Evolutionary conservation across 2,888 invertebrate genomes (phyloP).

Genomic region (Meloe dianella): DNA sequence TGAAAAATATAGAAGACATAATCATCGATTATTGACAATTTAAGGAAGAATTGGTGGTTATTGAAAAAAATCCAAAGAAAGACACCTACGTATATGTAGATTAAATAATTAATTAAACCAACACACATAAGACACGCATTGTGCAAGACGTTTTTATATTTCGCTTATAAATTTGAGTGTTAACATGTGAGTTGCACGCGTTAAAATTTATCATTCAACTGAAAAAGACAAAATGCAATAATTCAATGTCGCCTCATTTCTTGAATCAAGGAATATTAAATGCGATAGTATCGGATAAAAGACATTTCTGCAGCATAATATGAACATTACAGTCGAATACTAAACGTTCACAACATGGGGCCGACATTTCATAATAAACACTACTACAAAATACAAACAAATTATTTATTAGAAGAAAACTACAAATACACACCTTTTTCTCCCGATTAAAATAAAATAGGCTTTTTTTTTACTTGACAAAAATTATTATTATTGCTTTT

Average conservation of each 20-base stretch:
- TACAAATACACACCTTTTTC: constrained; percentile 2
- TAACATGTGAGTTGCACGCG: constrained; percentile 1
- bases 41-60: background rate
- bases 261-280: constrained; percentile 13
- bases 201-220: constrained; percentile 5
- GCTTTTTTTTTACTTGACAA: no score
- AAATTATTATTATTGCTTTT: no score
- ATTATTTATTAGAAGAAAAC: constrained; percentile 4
- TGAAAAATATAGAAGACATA: background rate
- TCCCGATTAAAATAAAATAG: no score
- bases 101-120: background rate
- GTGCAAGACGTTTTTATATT: background rate
- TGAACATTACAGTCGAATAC: constrained; percentile 28
- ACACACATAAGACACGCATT: background rate
- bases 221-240: constrained; percentile 9
- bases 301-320: constrained; percentile 30
- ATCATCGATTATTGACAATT: background rate
- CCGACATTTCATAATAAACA: constrained; percentile 23
- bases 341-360: constrained; percentile 29
- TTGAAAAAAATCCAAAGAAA: background rate
- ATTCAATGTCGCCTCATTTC: constrained; percentile 8
- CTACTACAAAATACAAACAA: constrained; percentile 8
- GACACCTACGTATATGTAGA: background rate
- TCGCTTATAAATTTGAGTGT: background rate
- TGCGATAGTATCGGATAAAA: constrained; percentile 28